phyloP scores from a whole-genome alignment of 2,888 invertebrate genomes.

The Euphydryas editha region DNA sequence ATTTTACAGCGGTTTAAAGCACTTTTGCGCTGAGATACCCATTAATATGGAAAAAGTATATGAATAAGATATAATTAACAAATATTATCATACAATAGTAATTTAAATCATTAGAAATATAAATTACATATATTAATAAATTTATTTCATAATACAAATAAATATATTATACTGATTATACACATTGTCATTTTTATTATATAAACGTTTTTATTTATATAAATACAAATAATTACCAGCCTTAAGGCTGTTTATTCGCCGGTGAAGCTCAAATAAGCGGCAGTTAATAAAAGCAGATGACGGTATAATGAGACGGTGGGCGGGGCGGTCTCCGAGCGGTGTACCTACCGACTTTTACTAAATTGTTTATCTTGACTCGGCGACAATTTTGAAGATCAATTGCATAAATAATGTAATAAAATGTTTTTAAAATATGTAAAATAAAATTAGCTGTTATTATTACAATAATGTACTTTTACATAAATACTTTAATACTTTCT shows the following conservation, averaged over 20 bases:
- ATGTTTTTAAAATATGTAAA: too few relatives aligned
- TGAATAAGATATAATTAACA: too few relatives aligned
- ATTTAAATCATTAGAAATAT: too few relatives aligned
- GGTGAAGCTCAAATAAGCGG: conserved; percentile 14
- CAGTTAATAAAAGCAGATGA: conserved; percentile 19
- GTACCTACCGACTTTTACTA: neutral
- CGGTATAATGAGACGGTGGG: conserved; percentile 21
- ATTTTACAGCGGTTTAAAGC: too few relatives aligned
- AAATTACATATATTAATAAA: too few relatives aligned
- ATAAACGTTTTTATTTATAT: conserved; percentile 3
- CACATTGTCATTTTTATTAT: neutral
- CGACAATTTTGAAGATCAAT: neutral
- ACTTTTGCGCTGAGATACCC: too few relatives aligned
- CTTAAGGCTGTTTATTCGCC: conserved; percentile 13
- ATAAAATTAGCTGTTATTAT: too few relatives aligned
- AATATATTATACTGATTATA: neutral
- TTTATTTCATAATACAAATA: too few relatives aligned
- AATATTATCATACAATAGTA: too few relatives aligned
- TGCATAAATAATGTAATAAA: neutral
- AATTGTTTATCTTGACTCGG: neutral
- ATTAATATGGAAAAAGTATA: too few relatives aligned
- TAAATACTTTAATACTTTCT: too few relatives aligned
- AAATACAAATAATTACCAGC: conserved; percentile 14
- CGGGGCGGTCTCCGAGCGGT: conserved; percentile 3
- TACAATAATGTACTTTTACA: too few relatives aligned